Conservation (phyloP, 2,888 invertebrate genomes). For the Macrophya alboannulata region DNA sequence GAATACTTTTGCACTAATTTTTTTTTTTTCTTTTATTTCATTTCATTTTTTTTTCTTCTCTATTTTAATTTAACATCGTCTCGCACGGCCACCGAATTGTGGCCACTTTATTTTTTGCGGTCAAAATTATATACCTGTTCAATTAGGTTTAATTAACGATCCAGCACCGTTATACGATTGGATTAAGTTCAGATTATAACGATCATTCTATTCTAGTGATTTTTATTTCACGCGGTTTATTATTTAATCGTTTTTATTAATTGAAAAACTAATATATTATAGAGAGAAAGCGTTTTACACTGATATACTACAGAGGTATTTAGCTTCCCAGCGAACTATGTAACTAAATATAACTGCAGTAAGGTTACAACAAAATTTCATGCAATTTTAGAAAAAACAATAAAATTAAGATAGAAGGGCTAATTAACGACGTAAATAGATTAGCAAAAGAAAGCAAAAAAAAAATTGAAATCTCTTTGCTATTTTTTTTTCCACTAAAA, state of each 20-base stretch:
- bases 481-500: neutral
- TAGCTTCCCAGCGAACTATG: neutral
- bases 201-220: neutral
- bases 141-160: slow-evolving; percentile 47
- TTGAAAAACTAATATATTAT: neutral
- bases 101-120: slow-evolving; percentile 41
- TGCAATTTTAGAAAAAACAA: too few species aligned
- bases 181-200: neutral
- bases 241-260: neutral
- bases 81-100: neutral
- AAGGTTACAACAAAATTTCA: too few species aligned
- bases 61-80: slow-evolving; percentile 1
- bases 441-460: too few species aligned
- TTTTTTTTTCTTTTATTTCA: neutral
- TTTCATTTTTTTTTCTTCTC: neutral
- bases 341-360: too few species aligned
- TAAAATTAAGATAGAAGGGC: too few species aligned
- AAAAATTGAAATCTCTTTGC: too few species aligned
- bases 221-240: neutral
- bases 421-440: too few species aligned
- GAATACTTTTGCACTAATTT: slow-evolving; percentile 24
- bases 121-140: slow-evolving; percentile 22
- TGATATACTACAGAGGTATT: neutral
- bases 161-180: neutral
- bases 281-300: neutral